Evolutionary conservation across 2,797 vertebrate species (phyloP).

Genomic region (Stomatorhinus walkeri): DNA sequence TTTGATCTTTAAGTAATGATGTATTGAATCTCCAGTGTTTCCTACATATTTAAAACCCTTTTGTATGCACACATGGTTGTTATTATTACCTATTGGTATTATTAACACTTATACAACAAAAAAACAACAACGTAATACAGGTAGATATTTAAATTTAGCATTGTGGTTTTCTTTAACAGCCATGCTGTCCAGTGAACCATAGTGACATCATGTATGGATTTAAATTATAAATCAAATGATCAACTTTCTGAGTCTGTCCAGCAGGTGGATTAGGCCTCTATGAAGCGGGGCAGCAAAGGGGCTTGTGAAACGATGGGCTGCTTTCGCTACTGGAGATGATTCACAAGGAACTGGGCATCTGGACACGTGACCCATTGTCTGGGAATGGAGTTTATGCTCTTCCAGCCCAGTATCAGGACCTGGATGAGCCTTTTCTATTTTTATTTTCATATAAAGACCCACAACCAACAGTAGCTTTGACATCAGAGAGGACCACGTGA

Average conservation of each 20-base stretch:
- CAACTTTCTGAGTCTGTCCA: background rate
- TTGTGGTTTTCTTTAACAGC: background rate
- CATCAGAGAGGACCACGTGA: slow-evolving; percentile 15
- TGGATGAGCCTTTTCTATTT: background rate
- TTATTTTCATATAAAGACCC: background rate
- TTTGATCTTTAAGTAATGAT: too few relatives aligned
- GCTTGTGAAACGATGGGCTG: background rate
- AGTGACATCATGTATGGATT: background rate
- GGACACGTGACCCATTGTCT: background rate
- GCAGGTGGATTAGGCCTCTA: background rate
- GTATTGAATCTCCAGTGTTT: background rate
- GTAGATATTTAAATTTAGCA: background rate
- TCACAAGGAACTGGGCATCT: background rate
- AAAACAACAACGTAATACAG: background rate
- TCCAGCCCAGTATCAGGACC: background rate
- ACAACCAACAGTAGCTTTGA: background rate
- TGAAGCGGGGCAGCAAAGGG: background rate
- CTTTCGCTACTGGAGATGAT: background rate
- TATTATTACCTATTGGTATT: background rate
- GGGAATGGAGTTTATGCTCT: background rate
- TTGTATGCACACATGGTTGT: background rate
- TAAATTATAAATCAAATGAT: background rate
- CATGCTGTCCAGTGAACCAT: background rate
- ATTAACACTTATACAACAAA: background rate
- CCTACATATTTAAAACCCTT: background rate